phyloP scores from a whole-genome alignment of 2,888 invertebrate species.

The Scelioninae gen. 1 region DNA sequence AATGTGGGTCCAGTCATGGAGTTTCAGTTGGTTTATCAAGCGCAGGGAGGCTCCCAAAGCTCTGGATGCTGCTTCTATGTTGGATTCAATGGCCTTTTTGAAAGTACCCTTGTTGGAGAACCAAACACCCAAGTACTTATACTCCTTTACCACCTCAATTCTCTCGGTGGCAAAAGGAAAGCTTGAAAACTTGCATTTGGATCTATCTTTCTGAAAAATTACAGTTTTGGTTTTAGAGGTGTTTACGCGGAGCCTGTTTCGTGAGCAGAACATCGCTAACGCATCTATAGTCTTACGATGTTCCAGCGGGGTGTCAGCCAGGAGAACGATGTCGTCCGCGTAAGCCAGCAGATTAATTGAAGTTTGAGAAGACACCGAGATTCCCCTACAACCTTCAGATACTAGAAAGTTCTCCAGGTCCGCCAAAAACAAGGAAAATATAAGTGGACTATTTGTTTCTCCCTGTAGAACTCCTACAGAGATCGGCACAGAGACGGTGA shows the following conservation, averaged over 20 bases:
- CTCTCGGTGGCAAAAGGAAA: not conserved
- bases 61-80: not conserved
- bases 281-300: not conserved
- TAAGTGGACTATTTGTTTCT: not conserved
- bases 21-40: not conserved
- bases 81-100: not conserved
- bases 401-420: not conserved
- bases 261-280: not conserved
- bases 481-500: not conserved
- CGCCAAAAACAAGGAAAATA: not conserved
- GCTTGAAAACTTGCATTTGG: not conserved
- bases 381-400: not conserved
- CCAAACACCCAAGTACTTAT: not conserved
- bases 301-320: not conserved
- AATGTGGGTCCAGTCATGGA: too few relatives aligned
- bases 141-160: not conserved
- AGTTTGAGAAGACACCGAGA: not conserved
- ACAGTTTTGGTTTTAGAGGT: not conserved
- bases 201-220: not conserved
- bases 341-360: not conserved
- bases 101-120: not conserved
- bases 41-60: not conserved
- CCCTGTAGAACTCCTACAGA: not conserved
- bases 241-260: not conserved
- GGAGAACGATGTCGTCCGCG: not conserved